Evolutionary conservation across 2,797 vertebrate species (phyloP).

Genomic region (Tinamus major): DNA sequence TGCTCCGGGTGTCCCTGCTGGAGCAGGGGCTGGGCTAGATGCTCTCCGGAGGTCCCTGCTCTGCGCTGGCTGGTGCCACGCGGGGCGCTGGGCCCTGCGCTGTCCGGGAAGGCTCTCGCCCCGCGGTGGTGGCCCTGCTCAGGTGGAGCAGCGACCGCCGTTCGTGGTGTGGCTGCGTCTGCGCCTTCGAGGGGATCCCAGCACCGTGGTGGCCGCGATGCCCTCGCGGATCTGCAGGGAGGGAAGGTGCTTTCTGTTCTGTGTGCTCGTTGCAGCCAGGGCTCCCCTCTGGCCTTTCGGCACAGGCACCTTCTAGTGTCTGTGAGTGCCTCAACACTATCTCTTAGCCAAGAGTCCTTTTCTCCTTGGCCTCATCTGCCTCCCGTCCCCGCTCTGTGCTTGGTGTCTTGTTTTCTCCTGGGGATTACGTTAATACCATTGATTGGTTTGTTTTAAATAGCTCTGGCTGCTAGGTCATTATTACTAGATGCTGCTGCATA

Average conservation of each 20-base stretch:
- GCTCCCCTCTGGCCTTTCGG: neutral
- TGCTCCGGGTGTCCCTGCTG: too few relatives aligned
- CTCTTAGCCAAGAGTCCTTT: conserved; percentile 26
- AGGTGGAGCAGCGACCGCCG: neutral
- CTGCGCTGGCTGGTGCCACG: neutral
- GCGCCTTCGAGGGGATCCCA: accelerated
- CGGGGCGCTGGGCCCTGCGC: accelerated
- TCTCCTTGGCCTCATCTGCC: conserved; percentile 66
- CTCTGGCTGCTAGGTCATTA: conserved; percentile 70
- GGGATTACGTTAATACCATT: conserved; percentile 67
- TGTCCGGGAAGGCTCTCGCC: neutral
- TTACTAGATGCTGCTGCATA: conserved; percentile 74
- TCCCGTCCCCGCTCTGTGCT: conserved; percentile 5
- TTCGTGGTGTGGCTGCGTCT: accelerated
- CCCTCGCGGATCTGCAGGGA: accelerated
- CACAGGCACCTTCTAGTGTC: neutral
- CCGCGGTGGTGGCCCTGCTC: accelerated
- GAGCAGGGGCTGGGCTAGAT: too few relatives aligned
- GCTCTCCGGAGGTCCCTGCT: too few relatives aligned
- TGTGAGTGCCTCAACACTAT: neutral
- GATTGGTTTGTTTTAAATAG: conserved; percentile 76
- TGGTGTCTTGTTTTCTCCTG: conserved; percentile 71
- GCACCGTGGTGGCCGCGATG: accelerated
- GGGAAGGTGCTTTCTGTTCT: neutral
- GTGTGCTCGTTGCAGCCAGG: neutral